Evolutionary conservation across 64 coral and sea anemone genomes (phyloP).

Genomic region (Montipora capricornis): DNA sequence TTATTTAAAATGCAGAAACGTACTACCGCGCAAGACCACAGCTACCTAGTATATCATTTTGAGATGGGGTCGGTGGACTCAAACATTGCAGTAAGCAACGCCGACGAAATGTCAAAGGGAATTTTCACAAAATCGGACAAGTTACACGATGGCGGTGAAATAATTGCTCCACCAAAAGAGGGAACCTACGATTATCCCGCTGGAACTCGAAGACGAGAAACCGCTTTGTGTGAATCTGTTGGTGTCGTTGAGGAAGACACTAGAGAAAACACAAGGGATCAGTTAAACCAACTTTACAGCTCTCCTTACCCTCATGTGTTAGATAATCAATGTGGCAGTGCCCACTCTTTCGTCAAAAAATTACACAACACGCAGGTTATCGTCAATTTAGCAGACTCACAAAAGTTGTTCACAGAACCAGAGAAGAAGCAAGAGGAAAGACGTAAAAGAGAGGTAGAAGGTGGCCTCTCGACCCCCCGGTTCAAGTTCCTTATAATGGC

Average conservation of each 20-base stretch:
- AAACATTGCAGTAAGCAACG: neutral
- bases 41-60: constrained; percentile 22
- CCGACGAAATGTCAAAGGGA: neutral
- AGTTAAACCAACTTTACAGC: neutral
- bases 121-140: too few relatives aligned
- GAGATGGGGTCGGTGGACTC: neutral
- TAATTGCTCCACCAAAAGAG: too few relatives aligned
- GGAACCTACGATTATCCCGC: too few relatives aligned
- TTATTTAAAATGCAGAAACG: neutral
- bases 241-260: neutral
- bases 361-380: neutral
- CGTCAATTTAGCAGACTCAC: neutral
- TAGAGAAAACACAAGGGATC: neutral
- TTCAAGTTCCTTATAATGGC: neutral
- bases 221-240: too few relatives aligned
- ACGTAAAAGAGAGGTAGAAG: neutral
- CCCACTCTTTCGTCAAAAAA: neutral
- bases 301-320: neutral
- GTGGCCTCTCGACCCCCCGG: neutral
- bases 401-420: neutral
- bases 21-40: neutral
- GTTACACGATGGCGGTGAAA: too few relatives aligned
- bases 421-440: neutral
- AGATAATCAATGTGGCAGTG: neutral
- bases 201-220: neutral